Percentiles rank a stretch among this genome's conserved stretches.
phyloP scores from a whole-genome alignment of 1,140 invertebrate genomes.

The Bombus affinis region DNA sequence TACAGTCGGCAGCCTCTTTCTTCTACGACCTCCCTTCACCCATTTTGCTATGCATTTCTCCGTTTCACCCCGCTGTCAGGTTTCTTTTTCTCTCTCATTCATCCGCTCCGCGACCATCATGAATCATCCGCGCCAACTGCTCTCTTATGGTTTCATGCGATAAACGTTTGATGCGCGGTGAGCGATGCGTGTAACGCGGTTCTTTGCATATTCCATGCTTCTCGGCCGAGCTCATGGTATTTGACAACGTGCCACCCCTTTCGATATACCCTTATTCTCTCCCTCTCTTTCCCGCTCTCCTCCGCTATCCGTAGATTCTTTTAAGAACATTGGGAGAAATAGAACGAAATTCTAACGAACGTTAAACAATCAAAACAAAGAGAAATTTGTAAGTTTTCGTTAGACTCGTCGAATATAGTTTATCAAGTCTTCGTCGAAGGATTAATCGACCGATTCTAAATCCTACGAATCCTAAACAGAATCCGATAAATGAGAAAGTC shows the following conservation, averaged over 20 bases:
- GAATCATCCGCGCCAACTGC: conserved; percentile 80
- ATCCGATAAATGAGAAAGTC: conserved; percentile 22
- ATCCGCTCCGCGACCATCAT: conserved; percentile 69
- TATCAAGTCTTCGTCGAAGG: background rate
- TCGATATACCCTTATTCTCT: background rate
- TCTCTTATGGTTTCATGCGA: conserved; percentile 78
- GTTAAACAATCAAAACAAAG: too few relatives aligned
- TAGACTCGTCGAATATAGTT: background rate
- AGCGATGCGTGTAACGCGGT: conserved; percentile 75
- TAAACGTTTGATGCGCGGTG: conserved; percentile 78
- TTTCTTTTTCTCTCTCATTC: conserved; percentile 50
- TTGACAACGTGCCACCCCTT: conserved; percentile 25
- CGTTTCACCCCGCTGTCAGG: conserved; percentile 26
- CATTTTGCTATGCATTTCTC: conserved; percentile 26
- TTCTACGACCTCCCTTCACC: conserved; percentile 16
- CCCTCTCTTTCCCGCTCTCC: too few relatives aligned
- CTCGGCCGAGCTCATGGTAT: conserved; percentile 41
- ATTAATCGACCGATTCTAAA: conserved; percentile 32
- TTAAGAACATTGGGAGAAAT: background rate
- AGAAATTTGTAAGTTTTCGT: background rate
- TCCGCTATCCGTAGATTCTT: background rate
- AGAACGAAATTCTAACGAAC: background rate
- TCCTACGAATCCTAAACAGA: conserved; percentile 2
- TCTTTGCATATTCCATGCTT: conserved; percentile 74
- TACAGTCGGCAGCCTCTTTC: conserved; percentile 59